Evolutionary conservation across 2,113 vertebrate genomes (phyloP).

Genomic region (Cyprinodon variegatus): DNA sequence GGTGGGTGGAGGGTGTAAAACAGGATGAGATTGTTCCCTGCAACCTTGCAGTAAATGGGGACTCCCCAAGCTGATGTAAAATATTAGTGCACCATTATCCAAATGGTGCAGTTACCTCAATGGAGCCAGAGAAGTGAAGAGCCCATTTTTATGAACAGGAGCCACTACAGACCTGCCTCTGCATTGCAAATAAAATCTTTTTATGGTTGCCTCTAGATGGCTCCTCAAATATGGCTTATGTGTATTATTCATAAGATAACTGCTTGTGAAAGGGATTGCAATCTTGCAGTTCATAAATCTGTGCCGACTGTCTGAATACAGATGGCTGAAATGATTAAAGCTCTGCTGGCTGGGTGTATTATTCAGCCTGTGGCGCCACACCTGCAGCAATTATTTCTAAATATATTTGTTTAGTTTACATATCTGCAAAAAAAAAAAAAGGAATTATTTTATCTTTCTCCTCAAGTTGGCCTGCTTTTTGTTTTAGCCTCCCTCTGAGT

Average conservation of each 20-base stretch:
- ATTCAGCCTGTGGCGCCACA: slow-evolving; percentile 48
- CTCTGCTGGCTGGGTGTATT: slow-evolving; percentile 49
- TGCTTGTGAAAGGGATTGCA: slow-evolving; percentile 62
- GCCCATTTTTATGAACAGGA: slow-evolving; percentile 65
- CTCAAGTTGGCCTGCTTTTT: slow-evolving; percentile 19
- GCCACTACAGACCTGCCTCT: slow-evolving; percentile 39
- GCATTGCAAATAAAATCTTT: slow-evolving; percentile 62
- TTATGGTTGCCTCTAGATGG: slow-evolving; percentile 64
- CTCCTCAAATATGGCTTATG: slow-evolving; percentile 60
- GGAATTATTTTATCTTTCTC: slow-evolving; percentile 42
- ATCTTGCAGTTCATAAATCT: slow-evolving; percentile 61
- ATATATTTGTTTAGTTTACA: slow-evolving; percentile 30
- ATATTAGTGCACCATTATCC: slow-evolving; percentile 77
- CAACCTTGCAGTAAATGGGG: slow-evolving; percentile 67
- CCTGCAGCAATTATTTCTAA: slow-evolving; percentile 36
- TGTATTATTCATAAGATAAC: slow-evolving; percentile 75
- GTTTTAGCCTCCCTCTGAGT: slow-evolving; percentile 41
- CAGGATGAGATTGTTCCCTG: slow-evolving; percentile 65
- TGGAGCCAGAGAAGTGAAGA: slow-evolving; percentile 42
- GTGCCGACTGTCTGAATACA: slow-evolving; percentile 44
- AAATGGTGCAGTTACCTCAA: slow-evolving; percentile 66
- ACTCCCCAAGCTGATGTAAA: slow-evolving; percentile 66
- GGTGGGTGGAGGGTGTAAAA: slow-evolving; percentile 44
- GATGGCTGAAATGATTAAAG: slow-evolving; percentile 55
- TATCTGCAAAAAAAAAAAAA: slow-evolving; percentile 49